Evolutionary conservation across 37 sponge, comb jelly and placozoan genomes (phyloP), one percentile per base, ranked within the genome.

Genomic region (Petrosia ficiformis): DNA sequence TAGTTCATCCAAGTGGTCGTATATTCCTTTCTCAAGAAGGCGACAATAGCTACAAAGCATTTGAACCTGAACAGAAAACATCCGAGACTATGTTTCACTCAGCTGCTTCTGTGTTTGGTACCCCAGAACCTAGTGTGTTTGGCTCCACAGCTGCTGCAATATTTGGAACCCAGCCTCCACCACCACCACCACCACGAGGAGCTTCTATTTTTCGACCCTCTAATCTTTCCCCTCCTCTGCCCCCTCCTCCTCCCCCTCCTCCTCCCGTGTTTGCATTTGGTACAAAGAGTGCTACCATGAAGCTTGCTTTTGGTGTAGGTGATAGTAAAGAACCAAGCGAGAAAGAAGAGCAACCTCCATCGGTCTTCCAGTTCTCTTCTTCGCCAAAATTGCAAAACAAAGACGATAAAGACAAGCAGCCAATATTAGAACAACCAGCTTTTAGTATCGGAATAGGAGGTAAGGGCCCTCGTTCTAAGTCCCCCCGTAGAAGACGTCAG

Each of bases 91-190:
- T 54, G 2, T 75, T 82, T 40, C 80, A 89, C 42, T 76, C 86
- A n/a, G 86, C 89, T 58, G 89, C 84, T 5, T 67, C 74, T 31
- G 82, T 91, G 60, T 91, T 91, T 79, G 87, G 92, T 26, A 78
- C 87, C n/a, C 67, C 77, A 36, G n/a, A n/a, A n/a, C n/a, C n/a
- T n/a, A n/a, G 57, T 35, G 59, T 74, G 57, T 63, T 77, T 25
- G 61, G 77, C 1, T 61, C 28, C 5, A 26, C 28, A 26, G 63
- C 28, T 26, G n/a, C 63, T 5, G 67, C 76, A 2, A 73, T 86
- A 43, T 42, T 39, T 40, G 80, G 75, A 26, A 63, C 73, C 1
- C n/a, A 77, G 25, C 19, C 57, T 0, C 39, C 70, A 10, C 68
- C 68, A 10, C 65, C 86, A 1, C 28, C 65, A 22, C 66, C 74